Base-by-base conservation (phyloP, 2,888 invertebrate genomes). In the Aporophyla nigra region DNA sequence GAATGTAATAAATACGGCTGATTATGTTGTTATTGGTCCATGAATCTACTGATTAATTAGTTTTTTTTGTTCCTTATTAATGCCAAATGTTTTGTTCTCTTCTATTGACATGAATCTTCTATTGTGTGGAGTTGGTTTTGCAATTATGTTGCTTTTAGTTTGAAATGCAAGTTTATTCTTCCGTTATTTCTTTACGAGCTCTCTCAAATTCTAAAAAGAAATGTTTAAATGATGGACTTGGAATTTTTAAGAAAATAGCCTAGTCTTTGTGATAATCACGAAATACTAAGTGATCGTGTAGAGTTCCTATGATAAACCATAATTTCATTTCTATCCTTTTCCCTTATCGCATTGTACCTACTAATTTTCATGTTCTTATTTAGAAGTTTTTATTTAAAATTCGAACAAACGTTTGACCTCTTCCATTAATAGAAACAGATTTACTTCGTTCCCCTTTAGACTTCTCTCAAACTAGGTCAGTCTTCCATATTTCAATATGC, bases 381-480 rank as follows among this genome's bases (percentile, higher is more conserved):
- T 51, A 7, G 6, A 24, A 27, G 7, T 49, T 66, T 12, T 7
- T 19, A 66, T 51, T 51, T 33, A 14, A 53, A 33, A 53, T n/a
- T 3, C 43, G 19, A 0, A 0, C 43, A 46, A 46, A 46, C 43
- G 19, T 5, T 21, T 27, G 24, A 68, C 5, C 58, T 5, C 19
- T 1, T 33, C 5, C 21, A 58, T 24, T 14, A 24, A 7, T 40
- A 24, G 43, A 51, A 68, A 43, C 12, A 46, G 10, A 70, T 69
- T 21, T 27, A 70, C 21, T 2, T 59, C 10, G 14, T 71, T 62
- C 40, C 33, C 27, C 10, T 51, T 33, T 5, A n/a, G 1, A 21
- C 0, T 43, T 63, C 6, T 40, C n/a, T 12, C 9, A 62, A 82
- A 82, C 33, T 75, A 19, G 62, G 76, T 51, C 82, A 67, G 21